Evolutionary conservation across 2,113 vertebrate genomes (phyloP), one percentile per base, ranked within the genome.

Genomic region (Phaetusa simplex): DNA sequence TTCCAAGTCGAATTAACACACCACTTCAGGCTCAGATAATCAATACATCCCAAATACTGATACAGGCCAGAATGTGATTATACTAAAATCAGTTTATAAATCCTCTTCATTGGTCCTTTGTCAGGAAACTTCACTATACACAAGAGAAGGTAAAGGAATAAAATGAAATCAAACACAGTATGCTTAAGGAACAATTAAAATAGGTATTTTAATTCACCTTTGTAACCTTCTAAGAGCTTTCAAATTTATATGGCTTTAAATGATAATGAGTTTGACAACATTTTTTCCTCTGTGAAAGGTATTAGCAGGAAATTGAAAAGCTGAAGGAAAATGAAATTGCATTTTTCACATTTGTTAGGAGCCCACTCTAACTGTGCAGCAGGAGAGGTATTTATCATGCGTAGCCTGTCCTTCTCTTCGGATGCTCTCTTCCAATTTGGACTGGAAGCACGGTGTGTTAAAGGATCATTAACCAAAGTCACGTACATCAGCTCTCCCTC

Each of bases 1-100:
- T 86, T 95, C 94, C 88, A 84, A 74, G 86, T 65, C 92, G 95
- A 77, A 96, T 88, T 80, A 93, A 78, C 73, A 86, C 50, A 67
- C 67, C 65, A 38, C 29, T 80, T 86, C 36, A 65, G 43, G 76
- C 77, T 59, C 84, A 76, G 66, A 67, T 23, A 89, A 80, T 66
- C 67, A 88, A 67, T 47, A 55, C 24, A 38, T 67, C 69, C 79
- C 59, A 61, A 91, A 92, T 82, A 70, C 49, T 89, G 77, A 82
- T 34, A 58, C 8, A 49, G 58, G 26, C 52, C 52, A 90, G 61
- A 79, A 76, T 4, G 11, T 30, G 58, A 74, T 86, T 76, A 45
- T 19, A 45, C 22, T 69, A 69, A 69, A 82, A 85, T 69, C 58
- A 82, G 52, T 72, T 92, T 56, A 82, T 78, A 89, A 67, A 92